These are phyloP conservation scores for Mellivora capensis DNA, from an alignment of 2,113 vertebrate genomes.

Conservation along the genomic window DNA sequence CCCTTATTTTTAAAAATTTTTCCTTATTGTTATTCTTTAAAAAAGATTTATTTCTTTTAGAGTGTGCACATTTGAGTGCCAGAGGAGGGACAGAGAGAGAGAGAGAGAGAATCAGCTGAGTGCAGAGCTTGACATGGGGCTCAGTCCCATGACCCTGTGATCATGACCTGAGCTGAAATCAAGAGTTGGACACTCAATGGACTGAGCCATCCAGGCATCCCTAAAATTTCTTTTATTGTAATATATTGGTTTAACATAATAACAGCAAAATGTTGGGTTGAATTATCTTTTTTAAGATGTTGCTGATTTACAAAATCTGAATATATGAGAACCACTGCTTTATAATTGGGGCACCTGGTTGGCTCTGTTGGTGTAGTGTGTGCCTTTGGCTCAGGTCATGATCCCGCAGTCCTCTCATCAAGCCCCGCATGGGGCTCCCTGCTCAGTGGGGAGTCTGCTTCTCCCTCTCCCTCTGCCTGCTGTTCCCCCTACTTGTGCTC, in stretches of 20 bases:
- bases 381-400: too few species aligned
- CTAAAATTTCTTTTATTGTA: conserved; percentile 3
- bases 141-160: background rate
- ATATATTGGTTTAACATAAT: background rate
- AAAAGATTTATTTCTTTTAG: background rate
- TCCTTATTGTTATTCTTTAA: background rate
- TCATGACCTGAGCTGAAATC: background rate
- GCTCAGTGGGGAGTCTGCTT: too few species aligned
- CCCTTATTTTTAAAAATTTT: background rate
- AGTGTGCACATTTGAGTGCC: background rate
- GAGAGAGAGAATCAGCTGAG: background rate
- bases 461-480: too few species aligned
- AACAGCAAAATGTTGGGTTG: background rate
- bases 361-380: too few species aligned
- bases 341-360: background rate
- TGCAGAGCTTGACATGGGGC: background rate
- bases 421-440: too few species aligned
- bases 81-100: background rate
- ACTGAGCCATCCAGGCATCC: background rate
- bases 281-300: conserved; percentile 22
- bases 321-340: background rate
- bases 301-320: background rate
- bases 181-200: background rate
- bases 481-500: background rate
- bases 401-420: too few species aligned